These are phyloP conservation scores for Girardinichthys multiradiatus DNA, from an alignment of 2,113 vertebrate species.

Conservation along the genomic window DNA sequence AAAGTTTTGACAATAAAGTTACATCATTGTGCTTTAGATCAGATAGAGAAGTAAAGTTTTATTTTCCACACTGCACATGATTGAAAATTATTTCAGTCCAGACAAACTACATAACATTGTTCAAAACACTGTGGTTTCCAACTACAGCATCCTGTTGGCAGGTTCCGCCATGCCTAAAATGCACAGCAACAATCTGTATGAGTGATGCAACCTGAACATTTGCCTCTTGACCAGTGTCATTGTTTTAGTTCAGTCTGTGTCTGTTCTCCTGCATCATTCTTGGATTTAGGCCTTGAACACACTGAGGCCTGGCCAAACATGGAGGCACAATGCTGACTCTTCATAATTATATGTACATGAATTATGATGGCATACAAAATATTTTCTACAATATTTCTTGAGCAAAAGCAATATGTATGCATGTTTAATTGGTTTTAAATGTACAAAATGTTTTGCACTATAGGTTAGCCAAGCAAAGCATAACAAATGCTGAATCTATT, in stretches of 20 bases:
- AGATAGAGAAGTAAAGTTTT: background rate
- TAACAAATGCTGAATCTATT: background rate
- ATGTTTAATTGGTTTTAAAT: too few species aligned
- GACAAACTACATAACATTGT: conserved; percentile 23
- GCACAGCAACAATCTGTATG: background rate
- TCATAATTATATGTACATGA: background rate
- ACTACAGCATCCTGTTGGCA: conserved; percentile 22
- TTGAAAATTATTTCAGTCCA: conserved; percentile 7
- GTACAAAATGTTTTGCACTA: too few species aligned
- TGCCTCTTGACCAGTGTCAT: conserved; percentile 4
- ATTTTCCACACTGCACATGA: background rate
- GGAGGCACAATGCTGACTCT: background rate
- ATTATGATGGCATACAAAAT: background rate
- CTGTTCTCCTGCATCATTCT: conserved; percentile 22
- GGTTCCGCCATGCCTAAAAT: conserved; percentile 15
- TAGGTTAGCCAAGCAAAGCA: too few species aligned
- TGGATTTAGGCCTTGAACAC: background rate
- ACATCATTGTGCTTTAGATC: too few species aligned
- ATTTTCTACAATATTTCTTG: too few species aligned
- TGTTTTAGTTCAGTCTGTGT: conserved; percentile 10
- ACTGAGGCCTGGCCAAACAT: background rate
- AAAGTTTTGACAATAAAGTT: background rate
- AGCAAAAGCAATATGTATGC: too few species aligned
- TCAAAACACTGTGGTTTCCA: conserved; percentile 10
- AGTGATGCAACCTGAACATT: conserved; percentile 1